phyloP scores from a whole-genome alignment of 1,140 invertebrate genomes.

The Eciton burchellii region DNA sequence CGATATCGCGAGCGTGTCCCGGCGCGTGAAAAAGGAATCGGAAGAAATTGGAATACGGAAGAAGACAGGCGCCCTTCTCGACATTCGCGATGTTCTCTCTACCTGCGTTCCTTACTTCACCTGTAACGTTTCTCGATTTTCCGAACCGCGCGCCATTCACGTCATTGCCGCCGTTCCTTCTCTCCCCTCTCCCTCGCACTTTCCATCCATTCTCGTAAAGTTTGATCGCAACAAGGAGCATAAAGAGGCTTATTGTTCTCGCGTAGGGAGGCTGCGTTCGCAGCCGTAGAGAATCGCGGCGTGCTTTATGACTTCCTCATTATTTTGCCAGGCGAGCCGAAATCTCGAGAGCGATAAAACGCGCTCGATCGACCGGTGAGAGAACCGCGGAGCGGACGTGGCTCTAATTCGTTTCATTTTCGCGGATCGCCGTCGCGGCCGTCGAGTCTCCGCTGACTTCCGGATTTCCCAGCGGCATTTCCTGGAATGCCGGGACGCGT shows the following conservation, averaged over 20 bases:
- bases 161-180: neutral
- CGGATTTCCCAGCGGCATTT: neutral
- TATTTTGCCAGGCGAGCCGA: slow-evolving; percentile 24
- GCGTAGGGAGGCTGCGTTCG: neutral
- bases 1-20: neutral
- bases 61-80: neutral
- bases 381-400: neutral
- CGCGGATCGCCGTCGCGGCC: too few relatives aligned
- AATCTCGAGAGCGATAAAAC: slow-evolving; percentile 18
- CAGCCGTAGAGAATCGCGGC: neutral
- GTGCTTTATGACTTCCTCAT: slow-evolving; percentile 34
- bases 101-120: slow-evolving; percentile 10
- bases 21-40: neutral
- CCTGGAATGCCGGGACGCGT: neutral
- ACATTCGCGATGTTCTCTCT: neutral
- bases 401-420: slow-evolving; percentile 3
- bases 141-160: neutral
- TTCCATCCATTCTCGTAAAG: slow-evolving; percentile 34
- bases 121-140: slow-evolving; percentile 5
- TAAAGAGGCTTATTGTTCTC: slow-evolving; percentile 26
- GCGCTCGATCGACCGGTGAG: slow-evolving; percentile 22
- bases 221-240: slow-evolving; percentile 30
- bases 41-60: neutral
- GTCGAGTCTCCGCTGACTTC: neutral
- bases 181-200: neutral